phyloP scores from a whole-genome alignment of 2,888 invertebrate genomes.

The Zygogramma bicolorata region DNA sequence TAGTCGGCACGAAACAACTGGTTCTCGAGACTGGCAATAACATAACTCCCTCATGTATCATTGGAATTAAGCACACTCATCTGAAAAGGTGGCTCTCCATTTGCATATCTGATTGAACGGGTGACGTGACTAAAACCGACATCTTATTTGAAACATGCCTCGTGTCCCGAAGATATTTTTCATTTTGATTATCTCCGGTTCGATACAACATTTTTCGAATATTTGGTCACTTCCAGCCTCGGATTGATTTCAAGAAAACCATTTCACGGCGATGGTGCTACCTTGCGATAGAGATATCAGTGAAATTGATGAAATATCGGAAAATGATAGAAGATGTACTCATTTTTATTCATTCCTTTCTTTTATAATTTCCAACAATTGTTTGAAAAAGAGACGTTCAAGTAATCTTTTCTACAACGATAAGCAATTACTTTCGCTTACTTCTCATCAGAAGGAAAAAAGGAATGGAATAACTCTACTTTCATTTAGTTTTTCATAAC shows the following conservation, averaged over 20 bases:
- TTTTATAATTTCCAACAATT: too few species aligned
- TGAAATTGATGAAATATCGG: too few species aligned
- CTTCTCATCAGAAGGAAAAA: too few species aligned
- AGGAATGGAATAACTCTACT: too few species aligned
- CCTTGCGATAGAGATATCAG: too few species aligned
- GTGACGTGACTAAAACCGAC: neutral
- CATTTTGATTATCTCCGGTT: neutral
- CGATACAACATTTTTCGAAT: neutral
- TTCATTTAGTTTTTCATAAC: too few species aligned
- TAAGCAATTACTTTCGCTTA: too few species aligned
- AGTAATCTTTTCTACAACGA: too few species aligned
- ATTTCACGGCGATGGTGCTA: neutral
- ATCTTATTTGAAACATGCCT: slow-evolving; percentile 7
- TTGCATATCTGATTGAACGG: slow-evolving; percentile 10
- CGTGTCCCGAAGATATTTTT: neutral
- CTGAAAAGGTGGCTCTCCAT: neutral
- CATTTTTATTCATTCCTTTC: too few species aligned
- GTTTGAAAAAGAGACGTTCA: too few species aligned
- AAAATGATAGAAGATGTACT: too few species aligned
- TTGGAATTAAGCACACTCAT: neutral
- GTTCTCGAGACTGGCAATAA: neutral
- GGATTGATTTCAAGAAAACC: neutral
- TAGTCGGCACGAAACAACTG: neutral
- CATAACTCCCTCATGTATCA: neutral
- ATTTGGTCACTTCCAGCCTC: neutral